phyloP scores from a whole-genome alignment of 2,797 vertebrate genomes.

The Fringilla coelebs region DNA sequence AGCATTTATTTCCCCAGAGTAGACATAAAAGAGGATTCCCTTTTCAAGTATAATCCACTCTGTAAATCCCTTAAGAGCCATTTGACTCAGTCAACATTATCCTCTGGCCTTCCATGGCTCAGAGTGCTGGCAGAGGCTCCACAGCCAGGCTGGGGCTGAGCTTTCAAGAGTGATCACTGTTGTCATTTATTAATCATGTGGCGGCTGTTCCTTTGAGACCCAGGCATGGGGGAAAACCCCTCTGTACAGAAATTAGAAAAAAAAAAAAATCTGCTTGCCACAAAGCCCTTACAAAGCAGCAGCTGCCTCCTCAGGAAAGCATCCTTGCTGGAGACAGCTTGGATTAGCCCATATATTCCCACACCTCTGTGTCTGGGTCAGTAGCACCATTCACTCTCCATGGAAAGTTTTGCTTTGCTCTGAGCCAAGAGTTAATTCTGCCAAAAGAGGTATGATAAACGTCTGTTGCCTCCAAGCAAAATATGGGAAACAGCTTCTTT shows the following conservation, averaged over 20 bases:
- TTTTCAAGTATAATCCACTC: conserved; percentile 66
- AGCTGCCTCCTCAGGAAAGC: conserved; percentile 35
- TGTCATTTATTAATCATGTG: not conserved
- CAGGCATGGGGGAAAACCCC: not conserved
- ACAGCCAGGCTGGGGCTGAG: conserved; percentile 40
- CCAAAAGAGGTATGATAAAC: conserved; percentile 49
- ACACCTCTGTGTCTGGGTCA: conserved; percentile 51
- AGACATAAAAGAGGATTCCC: conserved; percentile 59
- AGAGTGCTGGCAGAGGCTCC: conserved; percentile 51
- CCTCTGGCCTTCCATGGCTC: conserved; percentile 55
- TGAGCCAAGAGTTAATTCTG: conserved; percentile 28
- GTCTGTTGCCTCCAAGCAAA: conserved; percentile 29
- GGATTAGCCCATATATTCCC: conserved; percentile 35
- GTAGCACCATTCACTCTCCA: conserved; percentile 52
- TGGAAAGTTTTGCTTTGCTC: conserved; percentile 50
- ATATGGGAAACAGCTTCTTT: conserved; percentile 40
- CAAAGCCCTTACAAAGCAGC: not conserved
- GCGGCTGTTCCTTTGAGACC: not conserved
- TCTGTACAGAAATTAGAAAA: not conserved
- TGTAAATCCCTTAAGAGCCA: conserved; percentile 70
- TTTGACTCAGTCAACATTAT: conserved; percentile 69
- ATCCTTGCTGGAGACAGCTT: conserved; percentile 51
- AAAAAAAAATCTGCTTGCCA: not conserved
- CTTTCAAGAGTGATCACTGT: not conserved
- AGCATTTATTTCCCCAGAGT: conserved; percentile 26